Percentiles rank a stretch among this genome's conserved stretches.
Conservation (phyloP, 1,140 invertebrate genomes). For the Meloidogyne exigua region DNA sequence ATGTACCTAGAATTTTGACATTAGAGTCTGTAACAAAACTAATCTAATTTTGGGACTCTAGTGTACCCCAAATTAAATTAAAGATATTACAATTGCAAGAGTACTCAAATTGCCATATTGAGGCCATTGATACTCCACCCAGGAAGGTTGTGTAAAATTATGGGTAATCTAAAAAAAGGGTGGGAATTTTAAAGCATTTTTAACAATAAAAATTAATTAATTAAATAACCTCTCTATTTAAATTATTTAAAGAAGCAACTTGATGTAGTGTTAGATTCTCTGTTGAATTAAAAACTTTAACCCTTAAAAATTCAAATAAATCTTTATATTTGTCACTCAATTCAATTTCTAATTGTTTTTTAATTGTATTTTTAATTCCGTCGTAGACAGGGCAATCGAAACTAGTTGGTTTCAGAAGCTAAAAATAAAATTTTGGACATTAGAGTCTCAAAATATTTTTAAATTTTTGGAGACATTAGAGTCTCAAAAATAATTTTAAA, state of each 20-base stretch:
- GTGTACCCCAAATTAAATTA: too few relatives aligned
- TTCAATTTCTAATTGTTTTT: conserved; percentile 16
- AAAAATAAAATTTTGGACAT: conserved; percentile 6
- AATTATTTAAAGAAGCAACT: conserved; percentile 23
- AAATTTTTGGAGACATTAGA: neutral
- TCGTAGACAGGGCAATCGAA: conserved; percentile 27
- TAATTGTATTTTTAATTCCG: conserved; percentile 11
- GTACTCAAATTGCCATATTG: conserved; percentile 41
- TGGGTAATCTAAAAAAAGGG: conserved; percentile 13
- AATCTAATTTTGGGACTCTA: too few relatives aligned
- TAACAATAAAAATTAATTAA: too few relatives aligned
- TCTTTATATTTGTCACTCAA: conserved; percentile 21
- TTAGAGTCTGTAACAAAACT: too few relatives aligned
- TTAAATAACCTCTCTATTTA: conserved; percentile 28
- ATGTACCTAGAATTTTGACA: too few relatives aligned
- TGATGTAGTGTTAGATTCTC: conserved; percentile 5
- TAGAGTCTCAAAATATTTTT: neutral
- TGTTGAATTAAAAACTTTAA: conserved; percentile 11
- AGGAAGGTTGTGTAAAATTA: conserved; percentile 26
- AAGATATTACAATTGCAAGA: conserved; percentile 19
- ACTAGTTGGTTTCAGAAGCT: conserved; percentile 30
- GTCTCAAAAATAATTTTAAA: neutral
- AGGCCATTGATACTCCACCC: conserved; percentile 22
- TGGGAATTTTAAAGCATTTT: neutral
- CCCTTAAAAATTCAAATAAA: conserved; percentile 24